Percentiles rank a stretch among this genome's conserved stretches.
phyloP scores from a whole-genome alignment of 1,140 invertebrate genomes.

The Neodiprion pinetum region DNA sequence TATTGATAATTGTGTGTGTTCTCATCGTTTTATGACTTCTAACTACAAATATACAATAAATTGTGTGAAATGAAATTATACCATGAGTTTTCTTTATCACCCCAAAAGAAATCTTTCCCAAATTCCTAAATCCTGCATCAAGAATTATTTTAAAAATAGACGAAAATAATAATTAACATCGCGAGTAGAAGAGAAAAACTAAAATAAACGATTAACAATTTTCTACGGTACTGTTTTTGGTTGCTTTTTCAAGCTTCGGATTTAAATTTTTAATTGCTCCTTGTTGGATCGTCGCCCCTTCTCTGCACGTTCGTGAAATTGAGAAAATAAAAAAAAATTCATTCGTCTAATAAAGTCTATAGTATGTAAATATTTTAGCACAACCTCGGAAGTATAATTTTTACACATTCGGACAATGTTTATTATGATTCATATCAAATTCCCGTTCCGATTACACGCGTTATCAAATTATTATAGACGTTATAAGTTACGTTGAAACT shows the following conservation, averaged over 20 bases:
- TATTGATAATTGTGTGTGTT: conserved; percentile 34
- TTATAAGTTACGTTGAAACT: no score
- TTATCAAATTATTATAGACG: no score
- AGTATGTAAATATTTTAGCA: no score
- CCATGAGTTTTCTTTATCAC: background rate
- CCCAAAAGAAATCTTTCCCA: background rate
- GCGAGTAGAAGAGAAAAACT: background rate
- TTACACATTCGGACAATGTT: no score
- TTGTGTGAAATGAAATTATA: background rate
- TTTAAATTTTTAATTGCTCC: background rate
- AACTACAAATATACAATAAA: background rate
- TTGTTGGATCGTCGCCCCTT: background rate
- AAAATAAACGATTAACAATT: background rate
- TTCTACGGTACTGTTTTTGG: background rate
- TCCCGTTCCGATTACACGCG: no score
- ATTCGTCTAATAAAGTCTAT: no score
- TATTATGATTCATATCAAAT: no score
- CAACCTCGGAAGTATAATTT: no score
- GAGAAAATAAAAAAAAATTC: no score
- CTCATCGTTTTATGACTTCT: conserved; percentile 25
- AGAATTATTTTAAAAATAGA: background rate
- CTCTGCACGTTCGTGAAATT: background rate
- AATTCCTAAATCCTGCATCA: background rate
- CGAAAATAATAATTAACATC: background rate
- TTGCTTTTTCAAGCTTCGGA: background rate